A percentile compares a stretch with the other conserved stretches of the same genome.
These are phyloP conservation scores for Tetramorium alpestre DNA, from an alignment of 1,140 invertebrate genomes.

Conservation along the genomic window DNA sequence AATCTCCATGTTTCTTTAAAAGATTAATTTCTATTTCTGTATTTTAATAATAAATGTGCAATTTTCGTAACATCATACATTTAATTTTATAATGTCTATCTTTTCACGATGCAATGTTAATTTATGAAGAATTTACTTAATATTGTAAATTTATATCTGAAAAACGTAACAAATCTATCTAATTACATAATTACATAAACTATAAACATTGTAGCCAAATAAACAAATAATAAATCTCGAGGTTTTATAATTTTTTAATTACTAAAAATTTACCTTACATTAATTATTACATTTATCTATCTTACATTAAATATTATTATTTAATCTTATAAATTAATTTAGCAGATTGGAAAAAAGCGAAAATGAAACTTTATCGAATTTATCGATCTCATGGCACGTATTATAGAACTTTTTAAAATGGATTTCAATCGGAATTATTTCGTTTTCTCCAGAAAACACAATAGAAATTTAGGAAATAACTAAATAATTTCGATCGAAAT, in stretches of 20 bases:
- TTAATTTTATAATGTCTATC: constrained; percentile 6
- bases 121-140: background rate
- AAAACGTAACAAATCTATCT: background rate
- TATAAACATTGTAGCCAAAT: background rate
- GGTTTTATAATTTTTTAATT: background rate
- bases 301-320: constrained; percentile 8
- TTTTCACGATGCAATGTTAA: constrained; percentile 15
- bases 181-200: background rate
- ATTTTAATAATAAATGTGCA: background rate
- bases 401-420: too few relatives aligned
- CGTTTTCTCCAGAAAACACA: too few relatives aligned
- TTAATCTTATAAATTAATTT: constrained; percentile 13
- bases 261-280: background rate
- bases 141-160: constrained; percentile 1
- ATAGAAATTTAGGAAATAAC: too few relatives aligned
- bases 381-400: background rate
- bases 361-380: background rate
- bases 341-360: background rate
- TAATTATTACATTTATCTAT: background rate
- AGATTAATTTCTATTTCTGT: constrained; percentile 17
- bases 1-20: background rate
- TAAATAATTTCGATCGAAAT: too few relatives aligned
- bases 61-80: constrained; percentile 23
- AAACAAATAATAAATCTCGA: background rate
- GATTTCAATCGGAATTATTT: too few relatives aligned